Conservation (phyloP, 2,888 invertebrate genomes). For the Scrobipalpa costella region DNA sequence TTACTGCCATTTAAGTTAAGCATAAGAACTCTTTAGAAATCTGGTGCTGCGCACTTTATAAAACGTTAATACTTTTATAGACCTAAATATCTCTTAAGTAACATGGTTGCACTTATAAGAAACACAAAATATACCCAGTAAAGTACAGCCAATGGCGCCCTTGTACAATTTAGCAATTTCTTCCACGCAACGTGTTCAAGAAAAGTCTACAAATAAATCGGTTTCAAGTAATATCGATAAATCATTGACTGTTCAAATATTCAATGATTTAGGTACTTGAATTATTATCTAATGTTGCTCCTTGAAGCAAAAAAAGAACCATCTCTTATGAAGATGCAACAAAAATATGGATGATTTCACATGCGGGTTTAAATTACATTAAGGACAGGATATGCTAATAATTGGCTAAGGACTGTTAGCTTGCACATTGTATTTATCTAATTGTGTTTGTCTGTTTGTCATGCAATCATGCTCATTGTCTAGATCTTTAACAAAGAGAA, state of each 20-base stretch:
- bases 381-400: slow-evolving; percentile 75
- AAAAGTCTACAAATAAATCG: no score
- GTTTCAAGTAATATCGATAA: no score
- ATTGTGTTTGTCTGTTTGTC: neutral
- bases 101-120: no score
- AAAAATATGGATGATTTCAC: neutral
- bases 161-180: no score
- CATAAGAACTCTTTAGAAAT: neutral
- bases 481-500: neutral
- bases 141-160: no score
- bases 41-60: neutral
- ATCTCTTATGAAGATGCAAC: neutral
- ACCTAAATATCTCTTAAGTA: no score
- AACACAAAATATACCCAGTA: no score
- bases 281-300: no score
- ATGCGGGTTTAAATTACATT: slow-evolving; percentile 33
- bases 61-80: no score
- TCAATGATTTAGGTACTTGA: no score
- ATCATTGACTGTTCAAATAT: no score
- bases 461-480: neutral
- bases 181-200: no score
- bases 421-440: slow-evolving; percentile 41
- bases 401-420: slow-evolving; percentile 66
- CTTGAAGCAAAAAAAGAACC: neutral
- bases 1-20: neutral